Conservation (phyloP, 2,888 invertebrate species). For the Dyspetes luteomarginatus region DNA sequence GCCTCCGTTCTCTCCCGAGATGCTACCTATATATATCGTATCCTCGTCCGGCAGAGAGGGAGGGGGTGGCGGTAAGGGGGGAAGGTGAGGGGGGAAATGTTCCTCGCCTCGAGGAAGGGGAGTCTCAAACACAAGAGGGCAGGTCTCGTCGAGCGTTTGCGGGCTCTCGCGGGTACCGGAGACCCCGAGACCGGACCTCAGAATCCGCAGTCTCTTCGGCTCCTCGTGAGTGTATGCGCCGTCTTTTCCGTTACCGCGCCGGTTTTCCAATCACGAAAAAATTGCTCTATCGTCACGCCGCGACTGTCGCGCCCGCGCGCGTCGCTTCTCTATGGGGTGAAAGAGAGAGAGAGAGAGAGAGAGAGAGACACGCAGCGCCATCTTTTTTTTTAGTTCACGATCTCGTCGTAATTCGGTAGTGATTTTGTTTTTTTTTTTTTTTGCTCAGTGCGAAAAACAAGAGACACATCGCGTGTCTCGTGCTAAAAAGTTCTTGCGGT, state of each 20-base stretch:
- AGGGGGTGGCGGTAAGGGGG: not conserved
- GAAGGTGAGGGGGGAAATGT: constrained; percentile 34
- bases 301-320: not conserved
- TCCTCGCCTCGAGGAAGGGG: constrained; percentile 51
- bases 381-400: constrained; percentile 7
- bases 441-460: not conserved
- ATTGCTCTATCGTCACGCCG: not conserved
- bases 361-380: too few species aligned
- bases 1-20: constrained; percentile 47
- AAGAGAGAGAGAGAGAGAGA: too few species aligned
- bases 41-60: not conserved
- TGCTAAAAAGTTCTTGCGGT: not conserved
- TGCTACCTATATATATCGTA: not conserved
- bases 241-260: constrained; percentile 10
- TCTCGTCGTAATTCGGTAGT: not conserved
- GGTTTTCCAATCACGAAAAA: constrained; percentile 1
- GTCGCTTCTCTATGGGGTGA: constrained; percentile 16
- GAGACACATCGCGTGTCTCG: not conserved
- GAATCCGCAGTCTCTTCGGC: constrained; percentile 63
- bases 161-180: constrained; percentile 57
- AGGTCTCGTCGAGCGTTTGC: constrained; percentile 42
- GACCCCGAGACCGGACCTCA: constrained; percentile 61
- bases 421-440: not conserved
- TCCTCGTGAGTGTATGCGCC: constrained; percentile 55
- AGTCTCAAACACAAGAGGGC: constrained; percentile 39